Base-by-base conservation (phyloP, 2,888 invertebrate genomes). In the Drosophila bunnanda region DNA sequence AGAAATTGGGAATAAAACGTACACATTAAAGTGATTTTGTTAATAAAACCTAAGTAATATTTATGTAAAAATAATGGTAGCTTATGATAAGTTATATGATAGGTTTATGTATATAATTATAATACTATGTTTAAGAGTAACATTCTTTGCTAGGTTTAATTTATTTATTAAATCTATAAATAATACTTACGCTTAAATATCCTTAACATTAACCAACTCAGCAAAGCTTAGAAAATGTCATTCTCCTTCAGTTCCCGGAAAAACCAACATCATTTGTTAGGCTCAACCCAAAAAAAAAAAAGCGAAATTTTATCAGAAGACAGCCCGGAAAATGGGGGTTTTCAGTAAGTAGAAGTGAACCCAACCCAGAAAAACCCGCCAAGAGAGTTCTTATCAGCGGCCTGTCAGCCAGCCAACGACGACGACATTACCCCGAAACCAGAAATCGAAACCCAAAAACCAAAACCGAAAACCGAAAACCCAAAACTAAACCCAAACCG, bases 231-330 rank as follows among this genome's bases (percentile, higher is more conserved):
- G 17, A n/a, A 41, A 43, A 43, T 22, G 15, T 43, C 15, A 13
- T 15, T 43, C 8, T 22, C 15, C 22, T 25, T 43, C 17, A 17
- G 15, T 28, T 7, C 20, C 17, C 34, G 10, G 25, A 28, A 50
- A 44, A 28, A 8, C 7, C 43, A 30, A 39, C 46, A 84, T 80
- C 78, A 84, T 84, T 82, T 77, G 72, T 84, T 75, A 78, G 64
- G 77, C 75, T 78, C 78, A 75, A 81, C 61, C 62, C 38, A 17
- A 66, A 76, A 69, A 22, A 73, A 73, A 76, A 71, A 22, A 72
- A 71, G 60, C 62, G 66, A 60, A 66, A 75, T 78, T 62, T 78
- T 82, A 82, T 82, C 82, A 74, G 75, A 68, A 72, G 76, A 74
- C 74, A 66, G 72, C 62, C 65, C 50, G 34, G n/a, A 25, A 50